Percentiles rank a stretch among this genome's conserved stretches.
These are phyloP conservation scores for Gulo gulo DNA, from an alignment of 2,113 vertebrate species.

Conservation along the genomic window DNA sequence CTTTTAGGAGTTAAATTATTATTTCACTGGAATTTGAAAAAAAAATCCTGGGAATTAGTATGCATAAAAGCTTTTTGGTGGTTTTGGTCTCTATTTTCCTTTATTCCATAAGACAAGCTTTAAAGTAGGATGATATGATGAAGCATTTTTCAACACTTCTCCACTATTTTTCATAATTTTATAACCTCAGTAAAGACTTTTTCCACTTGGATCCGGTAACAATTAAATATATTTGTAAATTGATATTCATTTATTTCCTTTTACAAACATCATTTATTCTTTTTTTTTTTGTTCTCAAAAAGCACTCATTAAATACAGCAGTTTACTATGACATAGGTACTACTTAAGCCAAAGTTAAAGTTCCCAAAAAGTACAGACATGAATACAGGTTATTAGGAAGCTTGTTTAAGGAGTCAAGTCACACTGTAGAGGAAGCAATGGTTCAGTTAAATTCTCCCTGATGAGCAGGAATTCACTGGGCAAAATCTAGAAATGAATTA, in stretches of 20 bases:
- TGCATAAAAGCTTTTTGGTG: not conserved
- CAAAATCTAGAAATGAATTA: not conserved
- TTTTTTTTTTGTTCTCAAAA: not conserved
- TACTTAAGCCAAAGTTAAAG: not conserved
- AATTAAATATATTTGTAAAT: not conserved
- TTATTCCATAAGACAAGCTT: not conserved
- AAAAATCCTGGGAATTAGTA: not conserved
- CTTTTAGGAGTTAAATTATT: not conserved
- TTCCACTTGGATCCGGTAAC: not conserved
- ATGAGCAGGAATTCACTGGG: not conserved
- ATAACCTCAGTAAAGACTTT: not conserved
- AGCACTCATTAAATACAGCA: not conserved
- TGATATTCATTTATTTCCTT: not conserved
- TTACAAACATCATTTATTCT: not conserved
- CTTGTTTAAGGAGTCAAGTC: not conserved
- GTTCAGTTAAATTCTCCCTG: not conserved
- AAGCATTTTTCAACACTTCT: not conserved
- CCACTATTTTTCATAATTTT: not conserved
- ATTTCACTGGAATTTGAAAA: slow-evolving; percentile 12
- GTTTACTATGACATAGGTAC: not conserved
- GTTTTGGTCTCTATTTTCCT: not conserved
- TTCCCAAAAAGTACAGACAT: not conserved
- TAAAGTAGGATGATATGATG: not conserved
- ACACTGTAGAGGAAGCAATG: not conserved
- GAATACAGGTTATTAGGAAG: not conserved